Evolutionary conservation across 2,113 vertebrate genomes (phyloP), one percentile per base, ranked within the genome.

Genomic region (Hippopotamus amphibius): DNA sequence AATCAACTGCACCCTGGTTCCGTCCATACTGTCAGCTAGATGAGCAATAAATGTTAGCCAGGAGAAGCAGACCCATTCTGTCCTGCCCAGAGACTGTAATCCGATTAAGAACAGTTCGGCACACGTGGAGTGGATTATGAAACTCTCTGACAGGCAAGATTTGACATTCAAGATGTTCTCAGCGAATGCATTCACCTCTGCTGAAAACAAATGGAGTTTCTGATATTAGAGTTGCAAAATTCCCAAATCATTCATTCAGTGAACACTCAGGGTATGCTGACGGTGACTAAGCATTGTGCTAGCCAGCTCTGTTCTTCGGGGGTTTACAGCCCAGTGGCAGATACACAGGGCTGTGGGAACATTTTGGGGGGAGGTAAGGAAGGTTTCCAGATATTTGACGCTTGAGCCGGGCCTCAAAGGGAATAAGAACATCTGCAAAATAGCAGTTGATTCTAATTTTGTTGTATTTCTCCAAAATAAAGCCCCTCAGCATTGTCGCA

Each of bases 161-260:
- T 79, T 82, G 76, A 95, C 83, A 95, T 96, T 93, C 85, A 97
- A 63, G 69, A 93, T 95, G 84, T 21, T 95, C 92, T 92, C 65
- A 68, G 92, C 24, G 83, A 89, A 77, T 69, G 72, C 82, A n/a
- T 84, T 96, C 55, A 77, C 43, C 82, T 94, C 33, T 84, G 86
- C 57, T 90, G 46, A 80, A 95, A 95, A 84, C 91, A 95, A 97
- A 90, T 50, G 92, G 65, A 93, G 91, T 96, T 95, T 97, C 89
- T 92, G 46, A 48, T 91, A 68, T 55, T 89, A 85, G 59, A 69
- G 76, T 92, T 94, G 2, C 69, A 95, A 91, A 96, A 89, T 91
- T 82, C 93, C 82, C 66, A 76, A 53, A 82, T 83, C 65, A 87
- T 89, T 86, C 74, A 53, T 63, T 86, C 61, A 48, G 3, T 37